Evolutionary conservation across 1,140 invertebrate species (phyloP), one percentile per base, ranked within the genome.

Genomic region (Bombus superbus): DNA sequence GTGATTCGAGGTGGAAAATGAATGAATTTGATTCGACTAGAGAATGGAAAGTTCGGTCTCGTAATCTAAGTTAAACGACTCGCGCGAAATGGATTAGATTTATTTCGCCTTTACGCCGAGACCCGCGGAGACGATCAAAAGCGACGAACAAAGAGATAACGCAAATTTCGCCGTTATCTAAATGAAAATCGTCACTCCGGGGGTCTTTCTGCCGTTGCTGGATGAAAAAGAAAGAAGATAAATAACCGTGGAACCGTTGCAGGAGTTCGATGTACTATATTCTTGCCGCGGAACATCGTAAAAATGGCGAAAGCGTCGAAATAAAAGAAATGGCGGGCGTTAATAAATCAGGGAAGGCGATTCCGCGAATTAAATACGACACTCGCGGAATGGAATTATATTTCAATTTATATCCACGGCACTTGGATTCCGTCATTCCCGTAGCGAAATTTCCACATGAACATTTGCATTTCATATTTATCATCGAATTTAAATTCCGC

Each of bases 401-500:
- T 82, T 75, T 82, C 71, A 71, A 82, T 82, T 82, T 75, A 75
- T 75, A 74, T 38, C 38, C 38, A 13, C 40, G 38, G 22, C 18
- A 28, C 79, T 32, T 53, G 80, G 40, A 66, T 82, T 64, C 35
- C 59, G 40, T 75, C 81, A 82, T 66, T 75, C 59, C 15, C 72
- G n/a, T 35, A 38, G 38, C 25, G 81, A 75, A 75, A 75, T 75
- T 82, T 82, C 42, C 72, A 53, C 71, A 22, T 9, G 72, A 64
- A 75, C 42, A 82, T 82, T 82, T 75, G 59, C 57, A 82, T 75
- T 82, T 82, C 57, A 75, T 66, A 72, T 81, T 81, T 72, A 81
- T 68, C 68, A 57, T 40, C 68, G 47, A 71, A 81, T 72, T 59
- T 72, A 57, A 42, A 59, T 81, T 81, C 68, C 53, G 3, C 42